Evolutionary conservation across 2,888 invertebrate species (phyloP), one percentile per base, ranked within the genome.

Genomic region (Hemicrepidius hirtus): DNA sequence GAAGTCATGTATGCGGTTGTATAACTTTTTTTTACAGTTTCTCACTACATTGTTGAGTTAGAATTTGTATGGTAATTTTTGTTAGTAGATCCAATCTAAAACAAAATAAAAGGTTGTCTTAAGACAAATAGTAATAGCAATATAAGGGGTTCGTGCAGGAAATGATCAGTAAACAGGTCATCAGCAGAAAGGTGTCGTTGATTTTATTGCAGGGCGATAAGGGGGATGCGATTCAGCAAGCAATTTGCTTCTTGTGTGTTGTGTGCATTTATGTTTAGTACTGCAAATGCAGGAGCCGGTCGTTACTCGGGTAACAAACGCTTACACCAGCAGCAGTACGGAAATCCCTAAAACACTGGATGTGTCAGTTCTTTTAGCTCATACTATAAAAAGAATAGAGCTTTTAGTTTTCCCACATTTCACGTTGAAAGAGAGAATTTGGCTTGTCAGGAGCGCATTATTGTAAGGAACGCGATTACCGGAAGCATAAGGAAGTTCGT

Each of bases 191-290:
- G 74, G 74, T 68, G 74, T 74, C 65, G 76, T 76, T 79, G 77
- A 77, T 80, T 78, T 76, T 77, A 77, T 76, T 76, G 77, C 75
- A 63, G 73, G 76, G 78, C 76, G 77, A 78, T 79, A 78, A 71
- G 74, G 71, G 74, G 71, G 24, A 3, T 68, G 72, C 76, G 78
- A 79, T 78, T 76, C 77, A 76, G 76, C 75, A 76, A 77, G 78
- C 80, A 79, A 80, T 80, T 80, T 81, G 81, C 77, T 75, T 75
- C 68, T 63, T 68, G 71, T 68, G 71, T 69, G 24, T 24, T 24
- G 24, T 74, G 74, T 74, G 71, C 55, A 73, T 73, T 73, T 75
- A 63, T 40, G 60, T 70, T 71, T 75, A 74, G 73, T 73, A 71
- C 73, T 71, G 75, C 66, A 24, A 24, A 2, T 24, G 24, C 24